A percentile compares a stretch with the other conserved stretches of the same genome.
Conservation (phyloP, 2,113 vertebrate species). For the Butorides virescens region DNA sequence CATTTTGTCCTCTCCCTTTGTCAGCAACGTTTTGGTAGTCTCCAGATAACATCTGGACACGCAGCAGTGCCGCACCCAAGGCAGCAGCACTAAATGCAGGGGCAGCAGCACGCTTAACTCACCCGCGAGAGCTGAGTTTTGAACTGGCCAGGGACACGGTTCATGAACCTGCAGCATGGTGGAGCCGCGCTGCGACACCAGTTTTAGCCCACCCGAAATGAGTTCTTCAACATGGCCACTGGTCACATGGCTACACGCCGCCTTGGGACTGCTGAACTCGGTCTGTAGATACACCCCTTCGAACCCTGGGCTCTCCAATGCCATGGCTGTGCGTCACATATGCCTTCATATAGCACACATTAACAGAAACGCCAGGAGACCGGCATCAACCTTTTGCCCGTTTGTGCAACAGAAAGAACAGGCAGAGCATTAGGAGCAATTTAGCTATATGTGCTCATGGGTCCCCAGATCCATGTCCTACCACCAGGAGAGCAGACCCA, state of each 20-base stretch:
- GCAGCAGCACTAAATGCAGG: neutral
- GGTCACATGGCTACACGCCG: neutral
- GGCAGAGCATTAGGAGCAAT: neutral
- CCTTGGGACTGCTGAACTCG: no score
- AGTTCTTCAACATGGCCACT: neutral
- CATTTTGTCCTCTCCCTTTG: neutral
- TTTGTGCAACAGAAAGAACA: neutral
- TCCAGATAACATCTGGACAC: neutral
- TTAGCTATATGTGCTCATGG: fast-evolving
- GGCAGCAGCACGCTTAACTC: neutral
- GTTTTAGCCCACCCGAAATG: neutral
- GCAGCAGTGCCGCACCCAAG: fast-evolving
- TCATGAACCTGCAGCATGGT: no score
- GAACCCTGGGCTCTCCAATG: fast-evolving
- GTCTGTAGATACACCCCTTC: fast-evolving
- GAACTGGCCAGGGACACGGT: fast-evolving
- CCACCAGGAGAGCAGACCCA: neutral
- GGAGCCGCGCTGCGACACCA: fast-evolving
- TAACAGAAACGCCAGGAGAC: no score
- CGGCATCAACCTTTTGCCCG: fast-evolving
- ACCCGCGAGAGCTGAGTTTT: neutral
- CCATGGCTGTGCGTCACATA: fast-evolving
- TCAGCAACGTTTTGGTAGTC: neutral
- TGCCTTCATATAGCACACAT: neutral
- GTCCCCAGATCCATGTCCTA: fast-evolving